Evolutionary conservation across 1,140 invertebrate species (phyloP).

Genomic region (Chionoecetes opilio): DNA sequence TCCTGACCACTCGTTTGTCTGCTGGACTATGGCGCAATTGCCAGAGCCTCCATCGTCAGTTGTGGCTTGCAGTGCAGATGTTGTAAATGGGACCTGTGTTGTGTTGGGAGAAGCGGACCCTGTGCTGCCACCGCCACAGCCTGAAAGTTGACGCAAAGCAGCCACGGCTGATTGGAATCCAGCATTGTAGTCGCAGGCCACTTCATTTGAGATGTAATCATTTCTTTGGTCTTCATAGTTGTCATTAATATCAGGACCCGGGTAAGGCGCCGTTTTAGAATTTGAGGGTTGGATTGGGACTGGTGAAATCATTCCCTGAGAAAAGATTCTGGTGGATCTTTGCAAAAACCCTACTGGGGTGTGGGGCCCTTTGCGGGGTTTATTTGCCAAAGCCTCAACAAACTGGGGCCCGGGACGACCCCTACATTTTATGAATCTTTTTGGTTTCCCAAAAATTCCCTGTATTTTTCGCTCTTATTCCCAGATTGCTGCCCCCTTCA

Average conservation of each 20-base stretch:
- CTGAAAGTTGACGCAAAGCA: not conserved
- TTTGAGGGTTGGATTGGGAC: not conserved
- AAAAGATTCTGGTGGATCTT: too few relatives aligned
- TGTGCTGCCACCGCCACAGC: not conserved
- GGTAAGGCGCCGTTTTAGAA: not conserved
- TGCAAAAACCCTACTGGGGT: not conserved
- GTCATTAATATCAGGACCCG: not conserved
- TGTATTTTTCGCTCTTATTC: slow-evolving; percentile 82
- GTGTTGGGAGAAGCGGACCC: not conserved
- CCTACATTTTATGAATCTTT: slow-evolving; percentile 88
- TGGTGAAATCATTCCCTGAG: too few relatives aligned
- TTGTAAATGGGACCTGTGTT: too few relatives aligned
- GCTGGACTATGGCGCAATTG: too few relatives aligned
- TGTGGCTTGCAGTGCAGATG: too few relatives aligned
- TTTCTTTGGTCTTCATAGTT: not conserved
- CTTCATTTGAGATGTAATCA: slow-evolving; percentile 1
- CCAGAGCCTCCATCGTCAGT: too few relatives aligned
- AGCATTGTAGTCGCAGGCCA: slow-evolving; percentile 7
- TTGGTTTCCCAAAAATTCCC: slow-evolving; percentile 86
- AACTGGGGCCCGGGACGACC: slow-evolving; percentile 87
- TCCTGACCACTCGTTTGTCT: slow-evolving; percentile 12
- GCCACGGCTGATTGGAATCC: slow-evolving; percentile 25
- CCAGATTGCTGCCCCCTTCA: slow-evolving; percentile 84
- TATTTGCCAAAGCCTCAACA: slow-evolving; percentile 87
- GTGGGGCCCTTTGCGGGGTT: not conserved